Base-by-base conservation (phyloP, 2,888 invertebrate species). In the Andrena bucephala region DNA sequence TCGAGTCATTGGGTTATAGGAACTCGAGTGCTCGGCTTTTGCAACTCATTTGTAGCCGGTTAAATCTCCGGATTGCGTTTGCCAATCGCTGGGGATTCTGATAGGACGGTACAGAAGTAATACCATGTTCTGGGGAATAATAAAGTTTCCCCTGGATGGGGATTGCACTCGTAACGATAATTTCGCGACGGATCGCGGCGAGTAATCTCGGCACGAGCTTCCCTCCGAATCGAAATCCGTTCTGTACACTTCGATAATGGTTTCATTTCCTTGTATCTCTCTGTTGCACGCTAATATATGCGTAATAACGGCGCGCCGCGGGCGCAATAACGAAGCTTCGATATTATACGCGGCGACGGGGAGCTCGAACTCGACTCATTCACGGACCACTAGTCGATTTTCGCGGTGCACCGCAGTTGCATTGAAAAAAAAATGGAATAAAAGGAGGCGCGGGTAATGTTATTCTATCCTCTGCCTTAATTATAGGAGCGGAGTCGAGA, bases 191-290 rank as follows among this genome's bases (percentile, higher is more conserved):
- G 36, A 62, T 13, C 10, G 27, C 24, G 20, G 20, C 31, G 16
- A 16, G 24, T 48, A 60, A 69, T 29, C 57, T 57, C 24, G 42
- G 54, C 65, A 20, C 33, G 48, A n/a, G 27, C 31, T 59, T 71
- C 73, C 62, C 83, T 8, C 69, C 60, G 20, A 74, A 82, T 83
- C 82, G 73, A 62, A 71, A 77, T 83, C 70, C 73, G 66, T 66
- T 65, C 66, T 27, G 57, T 27, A 71, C 66, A 74, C 63, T 67
- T 67, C 70, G 62, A 63, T 77, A 83, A 82, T 73, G 70, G 82
- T 67, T 70, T 70, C 83, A 81, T 74, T 81, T 75, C 62, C 70
- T 79, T 82, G 83, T 77, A 74, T 77, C 67, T 69, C 77, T 33
- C 52, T 7, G 70, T 36, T 52, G 50, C 60, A 62, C 66, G 66